Evolutionary conservation across 2,797 vertebrate genomes (phyloP).

Genomic region (Galaxias olidus): DNA sequence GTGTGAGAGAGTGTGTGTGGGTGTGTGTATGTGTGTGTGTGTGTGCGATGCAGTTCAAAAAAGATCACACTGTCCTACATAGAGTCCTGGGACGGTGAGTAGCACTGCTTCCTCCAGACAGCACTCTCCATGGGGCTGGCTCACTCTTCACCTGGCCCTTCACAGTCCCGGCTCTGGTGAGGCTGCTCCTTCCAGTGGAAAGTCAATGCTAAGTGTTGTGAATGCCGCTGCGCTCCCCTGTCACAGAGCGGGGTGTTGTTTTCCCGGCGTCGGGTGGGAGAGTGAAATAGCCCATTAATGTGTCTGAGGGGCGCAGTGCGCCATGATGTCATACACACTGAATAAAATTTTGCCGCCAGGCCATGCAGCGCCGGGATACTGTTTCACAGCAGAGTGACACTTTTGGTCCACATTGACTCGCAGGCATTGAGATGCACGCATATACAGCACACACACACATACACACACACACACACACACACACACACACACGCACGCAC

Average conservation of each 20-base stretch:
- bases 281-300: constrained; percentile 64
- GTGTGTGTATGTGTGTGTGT: no score
- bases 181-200: constrained; percentile 53
- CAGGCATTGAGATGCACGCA: constrained; percentile 2
- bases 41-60: no score
- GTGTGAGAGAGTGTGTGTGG: neutral
- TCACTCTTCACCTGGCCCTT: no score
- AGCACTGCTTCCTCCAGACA: no score
- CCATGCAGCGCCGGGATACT: constrained; percentile 19
- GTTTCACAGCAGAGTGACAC: constrained; percentile 35
- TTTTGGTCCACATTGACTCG: constrained; percentile 42
- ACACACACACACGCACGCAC: neutral
- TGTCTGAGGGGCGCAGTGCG: constrained; percentile 47
- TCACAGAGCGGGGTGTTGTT: constrained; percentile 45
- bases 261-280: constrained; percentile 42
- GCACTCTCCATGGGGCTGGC: no score
- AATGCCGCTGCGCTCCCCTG: neutral
- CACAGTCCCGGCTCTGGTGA: constrained; percentile 4
- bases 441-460: constrained; percentile 12
- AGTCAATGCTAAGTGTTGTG: constrained; percentile 37
- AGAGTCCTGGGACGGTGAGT: no score
- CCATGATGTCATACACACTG: constrained; percentile 58
- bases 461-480: constrained; percentile 21
- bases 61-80: no score
- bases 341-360: constrained; percentile 42